Conservation (phyloP, 2,113 vertebrate species). For the Orcinus orca region DNA sequence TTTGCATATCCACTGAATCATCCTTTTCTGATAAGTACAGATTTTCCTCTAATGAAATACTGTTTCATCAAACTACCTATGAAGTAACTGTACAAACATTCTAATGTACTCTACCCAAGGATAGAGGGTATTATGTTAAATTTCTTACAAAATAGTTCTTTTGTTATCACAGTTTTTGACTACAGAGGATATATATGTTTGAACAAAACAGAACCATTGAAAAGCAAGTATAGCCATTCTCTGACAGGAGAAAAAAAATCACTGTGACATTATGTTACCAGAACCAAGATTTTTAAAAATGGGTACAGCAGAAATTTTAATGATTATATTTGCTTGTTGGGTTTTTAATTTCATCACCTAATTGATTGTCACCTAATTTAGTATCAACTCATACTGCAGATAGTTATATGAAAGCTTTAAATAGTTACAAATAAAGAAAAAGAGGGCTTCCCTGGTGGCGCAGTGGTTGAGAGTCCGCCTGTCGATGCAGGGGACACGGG, state of each 20-base stretch:
- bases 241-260: neutral
- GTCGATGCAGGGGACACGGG: no score
- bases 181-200: neutral
- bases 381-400: neutral
- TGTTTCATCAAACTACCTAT: neutral
- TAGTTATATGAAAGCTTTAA: neutral
- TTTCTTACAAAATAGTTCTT: neutral
- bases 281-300: neutral
- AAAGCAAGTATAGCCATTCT: neutral
- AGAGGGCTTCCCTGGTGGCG: no score
- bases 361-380: neutral
- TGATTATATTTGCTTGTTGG: neutral
- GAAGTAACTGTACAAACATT: neutral
- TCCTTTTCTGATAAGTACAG: neutral
- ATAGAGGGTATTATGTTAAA: neutral
- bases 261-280: neutral
- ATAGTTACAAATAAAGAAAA: neutral
- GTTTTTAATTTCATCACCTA: neutral
- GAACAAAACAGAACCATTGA: neutral
- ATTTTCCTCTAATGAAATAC: neutral
- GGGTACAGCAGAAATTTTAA: neutral
- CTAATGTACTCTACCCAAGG: neutral
- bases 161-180: neutral
- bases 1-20: neutral
- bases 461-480: no score